Evolutionary conservation across 1,140 invertebrate genomes (phyloP), one percentile per base, ranked within the genome.

Genomic region (Lasioglossum albipes): DNA sequence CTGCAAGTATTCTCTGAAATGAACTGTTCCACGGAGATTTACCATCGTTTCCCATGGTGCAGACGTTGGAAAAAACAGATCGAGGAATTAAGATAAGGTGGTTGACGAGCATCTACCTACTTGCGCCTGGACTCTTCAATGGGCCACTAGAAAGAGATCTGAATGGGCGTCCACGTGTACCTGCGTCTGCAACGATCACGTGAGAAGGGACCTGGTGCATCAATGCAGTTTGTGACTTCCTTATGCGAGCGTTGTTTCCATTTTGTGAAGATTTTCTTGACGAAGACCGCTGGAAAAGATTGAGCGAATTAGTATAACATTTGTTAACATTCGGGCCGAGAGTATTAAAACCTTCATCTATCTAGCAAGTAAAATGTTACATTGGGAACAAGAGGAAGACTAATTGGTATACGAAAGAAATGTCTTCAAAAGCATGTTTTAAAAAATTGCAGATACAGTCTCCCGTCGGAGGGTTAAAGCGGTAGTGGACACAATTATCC

Each of bases 41-140:
- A 20, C 7, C 16, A 57, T 41, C 5, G 9, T 45, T 78, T 78
- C 68, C 75, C 80, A 72, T 42, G 68, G 7, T 64, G 4, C 7
- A 13, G 61, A 42, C 42, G 59, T 49, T n/a, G 5, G 0, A 36
- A 36, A 41, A 16, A 57, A 18, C 42, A 27, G 9, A 27, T 57
- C 27, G 54, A 87, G 79, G 61, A 66, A 59, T 80, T 62, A 22
- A 84, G 86, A 88, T 86, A 86, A 86, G 49, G 65, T 78, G 75
- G 71, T 67, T 41, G 49, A 54, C n/a, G 73, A 41, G 16, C 59
- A 41, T 16, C 81, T 64, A 41, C 18, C 76, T 64, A 68, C 36
- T 67, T 52, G 65, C 12, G 75, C 59, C 69, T 85, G 78, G 84
- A 84, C 85, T 84, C 78, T 78, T 88, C 81, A 88, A 88, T 88